Conservation (phyloP, 2,797 vertebrate species). For the Sparus aurata region DNA sequence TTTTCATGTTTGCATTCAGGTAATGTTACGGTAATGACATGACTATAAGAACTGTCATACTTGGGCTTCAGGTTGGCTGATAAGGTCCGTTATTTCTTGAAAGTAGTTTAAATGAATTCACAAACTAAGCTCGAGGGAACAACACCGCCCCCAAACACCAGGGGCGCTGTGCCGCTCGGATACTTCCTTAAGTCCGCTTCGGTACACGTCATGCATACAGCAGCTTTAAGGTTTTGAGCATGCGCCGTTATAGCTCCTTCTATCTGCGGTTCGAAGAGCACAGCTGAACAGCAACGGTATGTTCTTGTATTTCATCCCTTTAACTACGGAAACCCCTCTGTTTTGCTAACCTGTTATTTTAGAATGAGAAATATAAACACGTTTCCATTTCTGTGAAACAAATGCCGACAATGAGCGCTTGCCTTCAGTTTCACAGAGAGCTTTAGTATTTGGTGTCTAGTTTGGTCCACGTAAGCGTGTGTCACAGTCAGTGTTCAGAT, state of each 20-base stretch:
- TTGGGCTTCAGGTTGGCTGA: no score
- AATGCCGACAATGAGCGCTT: no score
- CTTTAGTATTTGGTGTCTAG: neutral
- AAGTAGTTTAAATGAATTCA: no score
- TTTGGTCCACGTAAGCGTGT: conserved; percentile 72
- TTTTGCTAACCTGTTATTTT: neutral
- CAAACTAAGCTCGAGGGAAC: no score
- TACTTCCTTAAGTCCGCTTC: neutral
- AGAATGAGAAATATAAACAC: rapidly evolving
- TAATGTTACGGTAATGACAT: no score
- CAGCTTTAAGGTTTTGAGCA: conserved; percentile 39
- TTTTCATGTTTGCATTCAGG: no score
- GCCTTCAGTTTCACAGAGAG: neutral
- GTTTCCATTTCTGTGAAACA: neutral
- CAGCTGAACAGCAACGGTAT: neutral
- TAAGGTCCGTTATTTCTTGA: no score
- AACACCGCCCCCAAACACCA: conserved; percentile 25
- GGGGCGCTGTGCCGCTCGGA: conserved; percentile 39
- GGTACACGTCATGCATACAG: conserved; percentile 72
- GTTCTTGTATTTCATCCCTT: neutral
- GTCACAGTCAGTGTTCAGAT: neutral
- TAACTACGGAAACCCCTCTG: rapidly evolving
- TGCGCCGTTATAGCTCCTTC: conserved; percentile 29
- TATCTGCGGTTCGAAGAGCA: neutral
- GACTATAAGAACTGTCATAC: no score